Evolutionary conservation across 2,113 vertebrate species (phyloP), one percentile per base, ranked within the genome.

Genomic region (Chionodraco myersi): DNA sequence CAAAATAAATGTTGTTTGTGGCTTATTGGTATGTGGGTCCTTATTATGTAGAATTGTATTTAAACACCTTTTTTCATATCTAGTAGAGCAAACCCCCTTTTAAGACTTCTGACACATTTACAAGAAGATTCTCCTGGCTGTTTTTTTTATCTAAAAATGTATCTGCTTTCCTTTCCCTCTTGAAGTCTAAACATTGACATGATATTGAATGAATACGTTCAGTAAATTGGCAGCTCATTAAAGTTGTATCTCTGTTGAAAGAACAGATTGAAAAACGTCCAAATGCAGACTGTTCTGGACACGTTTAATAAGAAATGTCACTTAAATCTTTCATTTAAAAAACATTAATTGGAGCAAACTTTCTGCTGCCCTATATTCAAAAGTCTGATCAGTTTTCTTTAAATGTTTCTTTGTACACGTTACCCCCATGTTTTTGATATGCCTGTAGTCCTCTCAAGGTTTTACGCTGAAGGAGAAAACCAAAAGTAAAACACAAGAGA

Each of bases 41-140:
- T 8, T 82, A 82, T 74, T 41, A 49, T 70, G 34, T 83, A 73
- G 36, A 82, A 45, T 62, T 72, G 21, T 84, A 77, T 84, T 86
- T 85, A 70, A 81, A 77, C 34, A 45, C 36, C 4, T 60, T 83
- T 23, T n/a, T 51, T 79, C 18, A 21, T 83, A 3, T 30, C 30
- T 30, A 41, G 36, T 36, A 6, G 36, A 41, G 6, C 36, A 41
- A 41, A 41, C 36, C 36, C 36, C 36, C 36, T 41, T 41, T 41
- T 4, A 41, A 41, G 36, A 41, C 36, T 41, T 41, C 36, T 41
- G 36, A 41, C 5, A 41, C 36, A 41, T 41, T 41, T 41, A 41
- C 36, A 41, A 41, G 36, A 41, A 41, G 36, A 41, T 7, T 41
- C 36, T 41, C 36, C 36, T 41, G 36, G 36, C 36, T 8, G 36